A percentile compares a stretch with the other conserved stretches of the same genome.
Conservation (phyloP, 2,113 vertebrate species). For the Indicator maculatus region DNA sequence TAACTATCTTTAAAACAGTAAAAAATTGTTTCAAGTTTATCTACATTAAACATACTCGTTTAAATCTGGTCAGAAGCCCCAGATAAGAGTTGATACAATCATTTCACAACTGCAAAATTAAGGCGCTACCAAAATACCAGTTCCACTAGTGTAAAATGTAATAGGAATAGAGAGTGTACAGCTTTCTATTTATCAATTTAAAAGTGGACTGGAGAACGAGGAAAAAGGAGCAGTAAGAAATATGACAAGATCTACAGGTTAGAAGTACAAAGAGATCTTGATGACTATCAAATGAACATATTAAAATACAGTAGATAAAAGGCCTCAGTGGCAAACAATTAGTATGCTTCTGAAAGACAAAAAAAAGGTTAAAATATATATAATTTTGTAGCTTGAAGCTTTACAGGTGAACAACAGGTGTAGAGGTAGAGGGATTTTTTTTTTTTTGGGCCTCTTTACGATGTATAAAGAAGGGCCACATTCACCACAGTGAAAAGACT, state of each 20-base stretch:
- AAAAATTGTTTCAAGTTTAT: conserved; percentile 74
- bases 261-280: conserved; percentile 51
- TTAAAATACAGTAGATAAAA: conserved; percentile 63
- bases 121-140: conserved; percentile 69
- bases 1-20: conserved; percentile 71
- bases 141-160: conserved; percentile 60
- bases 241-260: conserved; percentile 45
- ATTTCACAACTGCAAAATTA: conserved; percentile 74
- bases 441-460: conserved; percentile 58
- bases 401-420: conserved; percentile 65
- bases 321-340: conserved; percentile 65
- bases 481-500: conserved; percentile 71
- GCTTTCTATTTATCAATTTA: conserved; percentile 61
- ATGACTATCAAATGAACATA: conserved; percentile 60
- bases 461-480: conserved; percentile 67
- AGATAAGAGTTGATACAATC: conserved; percentile 76
- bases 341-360: conserved; percentile 60
- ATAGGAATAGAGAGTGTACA: conserved; percentile 50
- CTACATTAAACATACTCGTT: conserved; percentile 68
- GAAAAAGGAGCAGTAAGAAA: conserved; percentile 57
- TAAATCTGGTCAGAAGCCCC: conserved; percentile 66
- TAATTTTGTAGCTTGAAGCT: conserved; percentile 53
- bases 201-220: conserved; percentile 55
- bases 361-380: conserved; percentile 54
- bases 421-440: conserved; percentile 65